Conservation (phyloP, 2,888 invertebrate genomes). For the Notodonta ziczac region DNA sequence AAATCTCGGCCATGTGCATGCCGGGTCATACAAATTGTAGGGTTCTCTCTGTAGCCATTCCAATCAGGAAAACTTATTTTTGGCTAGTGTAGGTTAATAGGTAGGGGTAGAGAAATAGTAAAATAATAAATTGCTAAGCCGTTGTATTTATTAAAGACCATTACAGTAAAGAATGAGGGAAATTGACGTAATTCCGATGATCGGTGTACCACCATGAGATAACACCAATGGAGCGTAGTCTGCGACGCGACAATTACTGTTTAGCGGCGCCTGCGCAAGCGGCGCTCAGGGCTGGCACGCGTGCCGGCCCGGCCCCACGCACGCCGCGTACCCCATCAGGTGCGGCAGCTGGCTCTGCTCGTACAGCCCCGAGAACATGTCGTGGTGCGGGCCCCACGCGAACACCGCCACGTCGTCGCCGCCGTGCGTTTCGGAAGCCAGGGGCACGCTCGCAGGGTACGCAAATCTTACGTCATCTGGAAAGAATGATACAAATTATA, state of each 20-base stretch:
- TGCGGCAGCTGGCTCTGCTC: conserved; percentile 92
- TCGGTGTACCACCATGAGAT: too few relatives aligned
- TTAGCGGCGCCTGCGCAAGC: background rate
- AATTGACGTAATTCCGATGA: too few relatives aligned
- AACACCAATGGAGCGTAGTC: too few relatives aligned
- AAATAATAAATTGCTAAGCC: too few relatives aligned
- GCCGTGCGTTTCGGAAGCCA: conserved; percentile 87
- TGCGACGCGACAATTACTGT: background rate
- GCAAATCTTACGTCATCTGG: conserved; percentile 47
- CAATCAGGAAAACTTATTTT: too few relatives aligned
- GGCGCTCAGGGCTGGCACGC: conserved; percentile 50
- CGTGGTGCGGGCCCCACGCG: conserved; percentile 88
- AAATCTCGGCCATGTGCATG: too few relatives aligned
- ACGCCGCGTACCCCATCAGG: conserved; percentile 89
- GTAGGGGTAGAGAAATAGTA: too few relatives aligned
- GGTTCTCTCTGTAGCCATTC: too few relatives aligned
- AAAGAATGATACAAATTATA: background rate
- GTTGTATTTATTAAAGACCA: too few relatives aligned
- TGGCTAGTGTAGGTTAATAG: too few relatives aligned
- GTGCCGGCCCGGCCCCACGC: conserved; percentile 84
- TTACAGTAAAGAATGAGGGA: too few relatives aligned
- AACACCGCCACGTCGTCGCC: conserved; percentile 92
- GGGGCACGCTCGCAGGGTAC: conserved; percentile 78
- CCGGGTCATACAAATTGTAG: too few relatives aligned
- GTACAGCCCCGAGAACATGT: conserved; percentile 89